A percentile compares a stretch with the other conserved stretches of the same genome.
Evolutionary conservation across 1,140 invertebrate genomes (phyloP).

Genomic region (Intoshia linei): DNA sequence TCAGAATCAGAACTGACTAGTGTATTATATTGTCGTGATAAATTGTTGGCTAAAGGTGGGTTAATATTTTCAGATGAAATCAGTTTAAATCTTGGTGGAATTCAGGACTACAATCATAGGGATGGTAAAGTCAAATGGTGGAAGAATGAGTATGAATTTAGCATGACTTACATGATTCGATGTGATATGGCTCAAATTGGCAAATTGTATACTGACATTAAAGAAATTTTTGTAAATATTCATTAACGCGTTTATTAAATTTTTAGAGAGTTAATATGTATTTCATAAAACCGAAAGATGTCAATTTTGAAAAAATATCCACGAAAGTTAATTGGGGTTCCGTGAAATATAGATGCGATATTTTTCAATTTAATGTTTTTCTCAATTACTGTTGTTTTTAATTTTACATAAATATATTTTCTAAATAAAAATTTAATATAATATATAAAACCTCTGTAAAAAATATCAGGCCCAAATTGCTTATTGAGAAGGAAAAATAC

Average conservation of each 20-base stretch:
- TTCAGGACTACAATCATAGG: neutral
- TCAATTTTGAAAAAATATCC: constrained; percentile 58
- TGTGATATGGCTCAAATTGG: neutral
- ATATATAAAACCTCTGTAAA: no score
- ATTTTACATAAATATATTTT: no score
- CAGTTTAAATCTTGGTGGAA: neutral
- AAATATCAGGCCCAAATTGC: no score
- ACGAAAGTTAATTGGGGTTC: no score
- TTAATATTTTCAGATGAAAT: neutral
- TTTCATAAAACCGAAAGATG: constrained; percentile 63
- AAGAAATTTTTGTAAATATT: neutral
- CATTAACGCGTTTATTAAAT: constrained; percentile 9
- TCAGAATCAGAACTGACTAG: constrained; percentile 88
- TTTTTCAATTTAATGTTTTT: no score
- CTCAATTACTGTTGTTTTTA: no score
- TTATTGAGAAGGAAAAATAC: no score
- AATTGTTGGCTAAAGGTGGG: constrained; percentile 36
- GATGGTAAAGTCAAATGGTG: neutral
- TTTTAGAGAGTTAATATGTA: constrained; percentile 92
- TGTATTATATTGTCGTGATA: constrained; percentile 61
- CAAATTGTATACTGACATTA: neutral
- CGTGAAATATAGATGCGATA: no score
- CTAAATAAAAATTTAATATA: no score
- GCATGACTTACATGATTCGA: neutral
- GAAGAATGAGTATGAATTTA: neutral